Evolutionary conservation across 1,140 invertebrate species (phyloP), one percentile per base, ranked within the genome.

Genomic region (Protaetia brevitarsis): DNA sequence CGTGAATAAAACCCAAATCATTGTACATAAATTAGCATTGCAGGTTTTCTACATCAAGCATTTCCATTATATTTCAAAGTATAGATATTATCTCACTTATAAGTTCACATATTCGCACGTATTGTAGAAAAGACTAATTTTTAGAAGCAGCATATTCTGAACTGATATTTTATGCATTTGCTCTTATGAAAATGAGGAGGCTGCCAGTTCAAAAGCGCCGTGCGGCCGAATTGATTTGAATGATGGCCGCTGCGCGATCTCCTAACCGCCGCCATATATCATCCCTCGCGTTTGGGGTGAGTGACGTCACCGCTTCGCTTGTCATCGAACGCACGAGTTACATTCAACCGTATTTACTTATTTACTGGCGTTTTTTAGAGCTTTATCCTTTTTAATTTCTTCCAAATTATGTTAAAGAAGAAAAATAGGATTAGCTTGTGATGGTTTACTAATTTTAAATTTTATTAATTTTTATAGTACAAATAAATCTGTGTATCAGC

Each of bases 181-280:
- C 29, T 21, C 30, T 11, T 58, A 58, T 58, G 45, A 56, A 65
- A 65, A 66, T 61, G 30, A 41, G 34, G 27, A 61, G n/a, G n/a
- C n/a, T n/a, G n/a, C n/a, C n/a, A n/a, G 41, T 45, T 36, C 57
- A 61, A 66, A 60, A 23, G 56, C 31, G 31, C 45, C 34, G 57
- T 66, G 57, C 60, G 71, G 64, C 63, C 68, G 71, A 72, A 72
- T 72, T 72, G 69, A 72, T 72, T 72, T 72, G 71, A 72, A 68
- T 70, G 71, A 72, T 72, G 71, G 71, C 69, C 69, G 71, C 71
- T 69, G 69, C 67, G 69, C 71, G 69, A 72, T 70, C 69, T 70
- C 60, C 69, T 69, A 72, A 69, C 69, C 71, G 69, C 66, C 67
- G 68, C 69, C 71, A 72, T 72, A 70, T 69, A 72, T 72, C 71